Base-by-base conservation (phyloP, 2,113 vertebrate genomes). In the Physeter macrocephalus region DNA sequence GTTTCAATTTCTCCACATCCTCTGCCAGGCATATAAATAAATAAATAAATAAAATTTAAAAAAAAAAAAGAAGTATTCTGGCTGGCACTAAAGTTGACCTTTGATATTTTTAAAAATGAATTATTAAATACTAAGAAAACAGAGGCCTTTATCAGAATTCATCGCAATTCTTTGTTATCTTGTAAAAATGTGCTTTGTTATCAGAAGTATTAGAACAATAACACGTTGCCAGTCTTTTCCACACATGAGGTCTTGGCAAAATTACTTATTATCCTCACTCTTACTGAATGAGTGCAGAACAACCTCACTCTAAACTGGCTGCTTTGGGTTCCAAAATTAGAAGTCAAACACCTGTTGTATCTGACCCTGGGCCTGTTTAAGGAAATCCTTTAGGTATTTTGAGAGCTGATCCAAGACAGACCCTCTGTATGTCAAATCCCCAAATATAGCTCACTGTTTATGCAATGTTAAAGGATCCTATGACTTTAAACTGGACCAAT, bases 381-480 rank as follows among this genome's bases (percentile, higher is more conserved):
- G 88, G 95, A 98, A 98, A 97, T 96, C 75, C 83, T 97, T 94
- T 95, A 96, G 90, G 93, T 96, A 98, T 98, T 97, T 93, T 96
- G 94, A 95, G 81, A 94, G 21, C 80, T 97, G 62, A 97, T 96
- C 95, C 97, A 97, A 95, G 39, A 94, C 77, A 94, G 95, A 94
- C 95, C 95, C 84, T 97, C 88, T 82, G 80, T 93, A 77, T 54
- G 85, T 93, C 96, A 96, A 82, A 77, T 96, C 49, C 75, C 91
- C 94, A 97, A 98, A 97, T 96, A 98, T 91, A 97, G 88, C 72
- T 97, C n/a, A 49, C 52, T 61, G 31, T 85, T 85, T 34, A 67
- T 31, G 14, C 87, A 77, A 54, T 5, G 1, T 61, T 71, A 77
- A 39, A 91, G 54, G 84, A 94, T 77, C 85, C 66, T 57, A 39